phyloP scores from a whole-genome alignment of 2,797 vertebrate genomes.

The Eurystomus glaucurus region DNA sequence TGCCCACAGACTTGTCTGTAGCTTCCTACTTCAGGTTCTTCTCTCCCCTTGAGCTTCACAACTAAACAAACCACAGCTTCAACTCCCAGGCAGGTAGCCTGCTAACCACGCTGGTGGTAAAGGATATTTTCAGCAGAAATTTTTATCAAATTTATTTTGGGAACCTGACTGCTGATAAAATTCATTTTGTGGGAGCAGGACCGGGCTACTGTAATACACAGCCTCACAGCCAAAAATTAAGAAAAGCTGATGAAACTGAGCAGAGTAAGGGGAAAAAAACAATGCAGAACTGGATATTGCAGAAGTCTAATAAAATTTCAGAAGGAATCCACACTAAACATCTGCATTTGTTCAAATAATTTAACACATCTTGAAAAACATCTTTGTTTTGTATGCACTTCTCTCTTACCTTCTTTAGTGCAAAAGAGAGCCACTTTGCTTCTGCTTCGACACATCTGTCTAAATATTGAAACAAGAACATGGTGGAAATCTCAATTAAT shows the following conservation, averaged over 20 bases:
- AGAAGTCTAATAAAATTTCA: neutral
- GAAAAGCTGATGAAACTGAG: neutral
- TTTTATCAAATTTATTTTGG: neutral
- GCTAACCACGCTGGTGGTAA: neutral
- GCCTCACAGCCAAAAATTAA: neutral
- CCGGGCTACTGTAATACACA: neutral
- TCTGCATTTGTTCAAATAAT: neutral
- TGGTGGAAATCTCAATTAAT: neutral
- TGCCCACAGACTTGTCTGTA: neutral
- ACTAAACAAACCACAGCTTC: neutral
- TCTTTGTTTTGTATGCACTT: neutral
- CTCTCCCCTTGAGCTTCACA: neutral
- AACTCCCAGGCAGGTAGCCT: neutral
- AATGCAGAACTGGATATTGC: neutral
- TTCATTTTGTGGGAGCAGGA: neutral
- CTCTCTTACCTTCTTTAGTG: conserved; percentile 87
- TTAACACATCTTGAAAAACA: neutral
- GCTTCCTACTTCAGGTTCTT: neutral
- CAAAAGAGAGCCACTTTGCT: conserved; percentile 90
- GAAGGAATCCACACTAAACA: neutral
- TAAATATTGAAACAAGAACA: conserved; percentile 74
- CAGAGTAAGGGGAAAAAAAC: neutral
- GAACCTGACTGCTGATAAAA: neutral
- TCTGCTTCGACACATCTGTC: conserved; percentile 89
- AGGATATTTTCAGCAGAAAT: neutral